Evolutionary conservation across 2,888 invertebrate genomes (phyloP).

Genomic region (Omphaloscelis lunosa): DNA sequence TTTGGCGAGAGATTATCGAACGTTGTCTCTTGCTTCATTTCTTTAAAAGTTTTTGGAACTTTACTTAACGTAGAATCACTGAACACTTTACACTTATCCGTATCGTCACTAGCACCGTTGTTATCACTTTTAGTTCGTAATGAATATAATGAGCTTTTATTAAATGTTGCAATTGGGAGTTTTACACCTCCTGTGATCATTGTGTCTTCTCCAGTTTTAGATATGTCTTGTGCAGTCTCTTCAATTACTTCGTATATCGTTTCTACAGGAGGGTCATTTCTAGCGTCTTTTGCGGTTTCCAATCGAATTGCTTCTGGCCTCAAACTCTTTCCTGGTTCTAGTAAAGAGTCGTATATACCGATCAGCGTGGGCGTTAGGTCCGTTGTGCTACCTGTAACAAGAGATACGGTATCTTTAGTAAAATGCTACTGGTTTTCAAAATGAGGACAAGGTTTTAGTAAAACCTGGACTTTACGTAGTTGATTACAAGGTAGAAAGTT

Average conservation of each 20-base stretch:
- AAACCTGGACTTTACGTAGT: slow-evolving; percentile 27
- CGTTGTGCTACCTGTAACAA: slow-evolving; percentile 95
- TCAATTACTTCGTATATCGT: slow-evolving; percentile 70
- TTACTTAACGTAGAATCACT: slow-evolving; percentile 79
- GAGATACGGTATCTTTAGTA: slow-evolving; percentile 65
- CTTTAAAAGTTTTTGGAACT: slow-evolving; percentile 83
- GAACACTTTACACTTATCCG: slow-evolving; percentile 76
- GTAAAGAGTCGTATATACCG: slow-evolving; percentile 96
- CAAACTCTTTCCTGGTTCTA: slow-evolving; percentile 86
- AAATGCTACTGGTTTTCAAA: slow-evolving; percentile 35
- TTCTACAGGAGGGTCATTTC: slow-evolving; percentile 86
- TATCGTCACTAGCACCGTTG: slow-evolving; percentile 80
- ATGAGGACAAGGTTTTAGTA: slow-evolving; percentile 14
- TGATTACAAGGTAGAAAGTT: slow-evolving; percentile 38
- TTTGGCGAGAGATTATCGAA: slow-evolving; percentile 91
- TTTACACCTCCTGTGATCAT: slow-evolving; percentile 85
- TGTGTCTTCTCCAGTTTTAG: slow-evolving; percentile 70
- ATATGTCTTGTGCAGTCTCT: slow-evolving; percentile 69
- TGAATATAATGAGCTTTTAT: slow-evolving; percentile 85
- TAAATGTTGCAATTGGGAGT: slow-evolving; percentile 83
- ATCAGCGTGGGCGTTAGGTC: slow-evolving; percentile 96
- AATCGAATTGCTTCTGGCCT: slow-evolving; percentile 78
- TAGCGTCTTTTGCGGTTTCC: slow-evolving; percentile 88
- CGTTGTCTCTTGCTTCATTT: slow-evolving; percentile 79
- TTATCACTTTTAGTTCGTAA: slow-evolving; percentile 87